A percentile compares a stretch with the other conserved stretches of the same genome.
These are phyloP conservation scores for Microctonus aethiopoides DNA, from an alignment of 2,888 invertebrate genomes.

Conservation along the genomic window DNA sequence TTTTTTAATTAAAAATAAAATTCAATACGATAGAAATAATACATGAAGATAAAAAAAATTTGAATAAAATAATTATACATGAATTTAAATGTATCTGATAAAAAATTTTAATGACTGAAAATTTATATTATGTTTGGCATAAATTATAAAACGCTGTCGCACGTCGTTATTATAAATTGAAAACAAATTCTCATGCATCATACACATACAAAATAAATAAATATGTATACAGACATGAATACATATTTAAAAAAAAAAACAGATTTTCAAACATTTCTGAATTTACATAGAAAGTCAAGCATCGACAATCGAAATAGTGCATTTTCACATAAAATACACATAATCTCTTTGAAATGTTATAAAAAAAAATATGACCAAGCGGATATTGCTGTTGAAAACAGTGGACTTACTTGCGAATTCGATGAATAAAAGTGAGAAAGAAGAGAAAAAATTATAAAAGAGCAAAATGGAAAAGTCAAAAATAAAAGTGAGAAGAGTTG, in stretches of 20 bases:
- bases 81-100: background rate
- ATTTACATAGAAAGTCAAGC: constrained; percentile 63
- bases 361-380: constrained; percentile 15
- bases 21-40: too few species aligned
- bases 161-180: background rate
- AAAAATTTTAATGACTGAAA: background rate
- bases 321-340: constrained; percentile 39
- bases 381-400: background rate
- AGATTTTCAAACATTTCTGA: constrained; percentile 11
- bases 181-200: too few species aligned
- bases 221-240: constrained; percentile 1
- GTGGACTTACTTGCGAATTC: constrained; percentile 2
- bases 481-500: background rate
- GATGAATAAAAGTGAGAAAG: background rate
- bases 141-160: background rate
- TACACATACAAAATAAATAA: too few species aligned
- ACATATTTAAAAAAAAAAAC: constrained; percentile 8
- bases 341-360: constrained; percentile 7
- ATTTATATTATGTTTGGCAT: background rate
- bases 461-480: constrained; percentile 9
- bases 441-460: background rate
- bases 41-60: too few species aligned
- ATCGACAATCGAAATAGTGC: constrained; percentile 65
- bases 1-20: too few species aligned
- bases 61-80: background rate